Conservation (phyloP, 2,797 vertebrate species). For the Pristis pectinata region DNA sequence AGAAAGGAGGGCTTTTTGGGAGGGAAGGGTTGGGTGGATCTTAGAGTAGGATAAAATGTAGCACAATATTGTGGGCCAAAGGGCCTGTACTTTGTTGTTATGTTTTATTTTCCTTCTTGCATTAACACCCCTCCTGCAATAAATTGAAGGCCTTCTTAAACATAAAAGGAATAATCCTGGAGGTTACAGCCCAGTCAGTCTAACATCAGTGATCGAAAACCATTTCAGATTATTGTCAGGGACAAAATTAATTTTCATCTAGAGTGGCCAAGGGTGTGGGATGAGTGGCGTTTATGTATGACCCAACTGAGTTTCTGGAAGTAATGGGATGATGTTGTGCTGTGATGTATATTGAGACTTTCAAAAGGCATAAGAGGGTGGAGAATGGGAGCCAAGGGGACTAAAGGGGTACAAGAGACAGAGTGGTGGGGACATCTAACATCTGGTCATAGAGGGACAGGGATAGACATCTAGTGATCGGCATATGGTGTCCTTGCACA, state of each 20-base stretch:
- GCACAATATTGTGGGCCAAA: too few species aligned
- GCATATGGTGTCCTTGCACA: too few species aligned
- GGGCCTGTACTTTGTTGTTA: too few species aligned
- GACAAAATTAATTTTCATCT: neutral
- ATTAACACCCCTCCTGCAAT: neutral
- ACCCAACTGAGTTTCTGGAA: neutral
- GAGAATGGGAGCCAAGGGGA: neutral
- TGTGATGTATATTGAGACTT: neutral
- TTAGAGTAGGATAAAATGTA: too few species aligned
- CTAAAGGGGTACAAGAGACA: too few species aligned
- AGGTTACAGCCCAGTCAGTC: neutral
- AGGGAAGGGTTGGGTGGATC: too few species aligned
- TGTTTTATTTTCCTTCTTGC: too few species aligned
- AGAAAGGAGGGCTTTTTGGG: too few species aligned
- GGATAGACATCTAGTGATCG: too few species aligned
- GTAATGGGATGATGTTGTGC: neutral
- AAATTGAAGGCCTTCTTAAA: neutral
- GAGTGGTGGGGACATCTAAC: too few species aligned
- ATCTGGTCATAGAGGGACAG: too few species aligned
- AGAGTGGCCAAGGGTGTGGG: neutral
- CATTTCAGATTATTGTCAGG: neutral
- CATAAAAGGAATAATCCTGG: neutral
- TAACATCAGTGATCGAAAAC: neutral
- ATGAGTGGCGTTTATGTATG: neutral
- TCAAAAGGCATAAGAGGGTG: neutral